A percentile compares a stretch with the other conserved stretches of the same genome.
phyloP scores from a whole-genome alignment of 2,797 vertebrate species.

The Cetoscarus ocellatus region DNA sequence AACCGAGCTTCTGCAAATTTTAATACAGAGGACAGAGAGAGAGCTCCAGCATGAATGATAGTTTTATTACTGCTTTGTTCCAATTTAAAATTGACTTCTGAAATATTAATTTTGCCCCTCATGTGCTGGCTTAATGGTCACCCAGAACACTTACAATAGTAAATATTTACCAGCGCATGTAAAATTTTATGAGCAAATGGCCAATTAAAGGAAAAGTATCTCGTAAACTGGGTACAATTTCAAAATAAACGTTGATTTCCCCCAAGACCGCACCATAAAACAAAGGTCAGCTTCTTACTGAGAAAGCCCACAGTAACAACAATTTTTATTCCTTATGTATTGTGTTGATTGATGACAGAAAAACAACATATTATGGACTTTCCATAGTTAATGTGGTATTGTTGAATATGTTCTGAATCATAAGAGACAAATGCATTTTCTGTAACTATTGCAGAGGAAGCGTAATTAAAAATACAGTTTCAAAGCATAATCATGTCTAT shows the following conservation, averaged over 20 bases:
- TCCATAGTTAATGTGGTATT: not conserved
- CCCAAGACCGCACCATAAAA: conserved; percentile 5
- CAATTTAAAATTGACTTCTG: conserved; percentile 44
- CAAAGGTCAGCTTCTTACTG: not conserved
- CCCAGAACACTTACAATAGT: conserved; percentile 37
- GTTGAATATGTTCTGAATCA: not conserved
- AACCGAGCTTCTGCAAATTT: conserved; percentile 5
- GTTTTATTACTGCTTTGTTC: conserved; percentile 48
- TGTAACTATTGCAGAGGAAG: not conserved
- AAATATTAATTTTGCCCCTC: conserved; percentile 47
- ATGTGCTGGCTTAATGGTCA: conserved; percentile 46
- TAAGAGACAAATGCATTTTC: not conserved
- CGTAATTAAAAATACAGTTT: no score
- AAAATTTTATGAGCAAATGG: conserved; percentile 26
- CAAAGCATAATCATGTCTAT: no score
- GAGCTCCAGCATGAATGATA: conserved; percentile 19
- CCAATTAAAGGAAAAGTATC: conserved; percentile 53
- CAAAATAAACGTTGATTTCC: conserved; percentile 50
- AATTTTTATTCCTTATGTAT: not conserved
- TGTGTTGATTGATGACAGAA: not conserved
- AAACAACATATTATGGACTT: not conserved
- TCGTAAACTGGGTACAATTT: conserved; percentile 46
- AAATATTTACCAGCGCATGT: conserved; percentile 30
- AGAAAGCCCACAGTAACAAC: not conserved
- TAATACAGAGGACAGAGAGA: conserved; percentile 20